A percentile compares a stretch with the other conserved stretches of the same genome.
phyloP scores from a whole-genome alignment of 2,888 invertebrate species.

The Scaptomyza flava region DNA sequence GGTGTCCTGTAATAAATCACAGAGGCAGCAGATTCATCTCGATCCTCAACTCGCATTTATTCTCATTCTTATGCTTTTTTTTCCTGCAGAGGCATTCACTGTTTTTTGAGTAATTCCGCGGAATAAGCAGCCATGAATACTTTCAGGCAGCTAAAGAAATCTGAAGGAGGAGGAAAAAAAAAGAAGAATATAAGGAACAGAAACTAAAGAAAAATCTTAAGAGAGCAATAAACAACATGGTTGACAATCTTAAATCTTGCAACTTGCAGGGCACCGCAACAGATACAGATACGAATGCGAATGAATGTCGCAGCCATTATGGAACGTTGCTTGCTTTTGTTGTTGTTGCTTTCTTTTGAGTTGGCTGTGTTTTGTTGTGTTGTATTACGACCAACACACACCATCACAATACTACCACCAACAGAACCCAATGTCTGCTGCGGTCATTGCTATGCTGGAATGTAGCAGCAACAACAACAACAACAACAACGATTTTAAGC shows the following conservation, averaged over 20 bases:
- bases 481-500: slow-evolving; percentile 14
- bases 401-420: slow-evolving; percentile 54
- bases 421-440: slow-evolving; percentile 61
- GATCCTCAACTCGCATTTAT: slow-evolving; percentile 25
- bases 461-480: slow-evolving; percentile 59
- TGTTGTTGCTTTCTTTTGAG: slow-evolving; percentile 58
- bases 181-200: slow-evolving; percentile 24
- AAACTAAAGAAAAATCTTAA: slow-evolving; percentile 71
- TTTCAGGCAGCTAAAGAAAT: slow-evolving; percentile 26
- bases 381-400: slow-evolving; percentile 47
- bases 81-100: slow-evolving; percentile 44
- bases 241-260: slow-evolving; percentile 81
- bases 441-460: slow-evolving; percentile 79
- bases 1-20: slow-evolving; percentile 57
- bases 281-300: slow-evolving; percentile 72
- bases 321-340: slow-evolving; percentile 39
- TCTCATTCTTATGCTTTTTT: slow-evolving; percentile 40
- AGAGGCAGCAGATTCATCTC: slow-evolving; percentile 50
- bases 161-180: slow-evolving; percentile 9
- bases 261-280: slow-evolving; percentile 61
- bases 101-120: slow-evolving; percentile 70
- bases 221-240: slow-evolving; percentile 80
- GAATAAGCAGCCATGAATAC: slow-evolving; percentile 49
- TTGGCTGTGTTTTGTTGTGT: slow-evolving; percentile 22
- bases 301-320: slow-evolving; percentile 81